phyloP scores from a whole-genome alignment of 1,140 invertebrate genomes.

The Micrasema longulum region DNA sequence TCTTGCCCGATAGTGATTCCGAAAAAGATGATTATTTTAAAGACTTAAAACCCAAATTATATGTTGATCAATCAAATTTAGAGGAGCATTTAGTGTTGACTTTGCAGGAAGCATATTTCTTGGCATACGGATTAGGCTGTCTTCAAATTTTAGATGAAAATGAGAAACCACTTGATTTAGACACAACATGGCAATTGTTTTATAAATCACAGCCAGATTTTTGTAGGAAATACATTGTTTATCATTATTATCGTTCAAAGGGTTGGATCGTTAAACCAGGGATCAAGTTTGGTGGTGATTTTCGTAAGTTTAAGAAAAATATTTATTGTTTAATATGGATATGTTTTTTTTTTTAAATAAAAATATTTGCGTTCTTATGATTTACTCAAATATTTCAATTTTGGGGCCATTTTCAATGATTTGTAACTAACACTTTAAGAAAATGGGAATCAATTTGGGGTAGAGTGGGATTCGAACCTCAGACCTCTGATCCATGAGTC shows the following conservation, averaged over 20 bases:
- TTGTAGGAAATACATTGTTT: slow-evolving; percentile 81
- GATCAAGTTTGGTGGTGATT: slow-evolving; percentile 90
- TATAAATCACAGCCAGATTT: slow-evolving; percentile 73
- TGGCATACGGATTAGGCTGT: slow-evolving; percentile 80
- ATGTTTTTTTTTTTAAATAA: no score
- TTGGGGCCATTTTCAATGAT: no score
- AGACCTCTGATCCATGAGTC: no score
- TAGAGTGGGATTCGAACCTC: no score
- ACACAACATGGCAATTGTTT: slow-evolving; percentile 76
- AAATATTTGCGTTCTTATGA: no score
- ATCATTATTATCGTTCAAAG: slow-evolving; percentile 88
- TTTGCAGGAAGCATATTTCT: slow-evolving; percentile 85
- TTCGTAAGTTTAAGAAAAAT: no score
- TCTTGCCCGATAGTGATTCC: slow-evolving; percentile 75
- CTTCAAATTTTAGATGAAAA: slow-evolving; percentile 73
- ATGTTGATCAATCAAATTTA: slow-evolving; percentile 70
- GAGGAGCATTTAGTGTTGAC: slow-evolving; percentile 75
- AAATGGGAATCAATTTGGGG: no score
- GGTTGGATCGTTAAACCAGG: slow-evolving; percentile 92
- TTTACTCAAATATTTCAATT: no score
- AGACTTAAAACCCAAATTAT: slow-evolving; percentile 70
- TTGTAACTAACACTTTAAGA: no score
- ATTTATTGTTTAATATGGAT: no score
- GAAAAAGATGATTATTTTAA: slow-evolving; percentile 75
- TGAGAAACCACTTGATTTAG: slow-evolving; percentile 68